Evolutionary conservation across 2,888 invertebrate genomes (phyloP).

Genomic region (Dendrolimus pini): DNA sequence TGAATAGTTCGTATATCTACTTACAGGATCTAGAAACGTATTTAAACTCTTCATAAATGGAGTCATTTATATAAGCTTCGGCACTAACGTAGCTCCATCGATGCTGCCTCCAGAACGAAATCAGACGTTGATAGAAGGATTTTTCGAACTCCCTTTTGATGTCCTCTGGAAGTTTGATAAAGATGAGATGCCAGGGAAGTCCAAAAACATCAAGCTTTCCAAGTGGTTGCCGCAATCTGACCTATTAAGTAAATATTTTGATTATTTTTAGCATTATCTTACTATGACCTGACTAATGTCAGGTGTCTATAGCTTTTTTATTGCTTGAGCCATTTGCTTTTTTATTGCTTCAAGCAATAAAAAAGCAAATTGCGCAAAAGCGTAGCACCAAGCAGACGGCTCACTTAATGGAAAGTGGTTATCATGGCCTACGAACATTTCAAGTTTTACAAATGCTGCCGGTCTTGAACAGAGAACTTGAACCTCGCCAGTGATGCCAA

Average conservation of each 20-base stretch:
- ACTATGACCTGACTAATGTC: too few relatives aligned
- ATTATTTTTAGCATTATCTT: too few relatives aligned
- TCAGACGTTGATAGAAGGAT: constrained; percentile 34
- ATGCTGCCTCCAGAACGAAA: constrained; percentile 36
- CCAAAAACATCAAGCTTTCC: constrained; percentile 47
- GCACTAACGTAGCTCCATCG: constrained; percentile 46
- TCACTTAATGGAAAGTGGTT: too few relatives aligned
- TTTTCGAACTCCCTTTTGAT: constrained; percentile 52
- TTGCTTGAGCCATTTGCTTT: too few relatives aligned
- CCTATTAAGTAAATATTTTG: constrained; percentile 37
- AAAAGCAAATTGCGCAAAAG: too few relatives aligned
- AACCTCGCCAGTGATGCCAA: too few relatives aligned
- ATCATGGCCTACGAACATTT: too few relatives aligned
- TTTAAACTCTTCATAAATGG: constrained; percentile 52
- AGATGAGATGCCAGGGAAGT: constrained; percentile 37
- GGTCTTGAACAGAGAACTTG: too few relatives aligned
- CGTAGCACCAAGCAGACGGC: too few relatives aligned
- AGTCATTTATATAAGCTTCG: constrained; percentile 60
- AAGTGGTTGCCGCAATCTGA: constrained; percentile 68
- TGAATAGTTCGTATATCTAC: neutral
- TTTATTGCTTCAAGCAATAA: too few relatives aligned
- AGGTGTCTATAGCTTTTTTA: too few relatives aligned
- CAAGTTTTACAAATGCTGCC: too few relatives aligned
- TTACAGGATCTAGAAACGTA: constrained; percentile 44
- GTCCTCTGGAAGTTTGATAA: constrained; percentile 63